Base-by-base conservation (phyloP, 2,797 vertebrate species). In the Iguana delicatissima region DNA sequence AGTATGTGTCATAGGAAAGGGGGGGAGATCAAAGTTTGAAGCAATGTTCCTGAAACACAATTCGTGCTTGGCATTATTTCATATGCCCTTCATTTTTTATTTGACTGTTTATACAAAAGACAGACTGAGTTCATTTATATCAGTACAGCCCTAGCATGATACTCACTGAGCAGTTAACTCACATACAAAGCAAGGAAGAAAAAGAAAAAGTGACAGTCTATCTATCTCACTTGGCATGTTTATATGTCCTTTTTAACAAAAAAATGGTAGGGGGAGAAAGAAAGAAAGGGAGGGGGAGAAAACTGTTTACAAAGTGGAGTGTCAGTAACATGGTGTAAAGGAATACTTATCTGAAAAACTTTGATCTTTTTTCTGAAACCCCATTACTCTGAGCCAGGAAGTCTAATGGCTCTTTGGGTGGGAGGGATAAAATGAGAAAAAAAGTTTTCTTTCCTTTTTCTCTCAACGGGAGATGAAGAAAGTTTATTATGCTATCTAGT, bases 171-270 rank as follows among this genome's bases (percentile, higher is more conserved):
- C 84, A 72, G 92, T 87, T 81, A 80, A 91, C 52, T 92, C 92
- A 92, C 91, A 59, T 86, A 91, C 91, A 81, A 86, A 90, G 59
- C 84, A 87, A 95, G 92, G 85, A 94, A 94, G 69, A 87, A 92
- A 93, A 90, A 92, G 93, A 94, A 91, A 92, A 95, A 95, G 89
- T 82, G 94, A 88, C 96, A 93, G 92, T 88, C 96, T 92, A 95
- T 97, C 97, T 93, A 89, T 97, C 97, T 97, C 95, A 89, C 95
- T 95, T 92, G 92, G 95, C 95, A 95, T 96, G 96, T 97, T 97
- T 97, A 97, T 95, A 94, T 94, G 96, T 96, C 91, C 96, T 96
- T 91, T 91, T 94, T 94, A 96, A 94, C 96, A 89, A 93, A 94
- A 96, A 35, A 86, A 57, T 42, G 35, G 93, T 22, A 26, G n/a